Evolutionary conservation across 2,888 invertebrate species (phyloP), one percentile per base, ranked within the genome.

Genomic region (Apamea anceps): DNA sequence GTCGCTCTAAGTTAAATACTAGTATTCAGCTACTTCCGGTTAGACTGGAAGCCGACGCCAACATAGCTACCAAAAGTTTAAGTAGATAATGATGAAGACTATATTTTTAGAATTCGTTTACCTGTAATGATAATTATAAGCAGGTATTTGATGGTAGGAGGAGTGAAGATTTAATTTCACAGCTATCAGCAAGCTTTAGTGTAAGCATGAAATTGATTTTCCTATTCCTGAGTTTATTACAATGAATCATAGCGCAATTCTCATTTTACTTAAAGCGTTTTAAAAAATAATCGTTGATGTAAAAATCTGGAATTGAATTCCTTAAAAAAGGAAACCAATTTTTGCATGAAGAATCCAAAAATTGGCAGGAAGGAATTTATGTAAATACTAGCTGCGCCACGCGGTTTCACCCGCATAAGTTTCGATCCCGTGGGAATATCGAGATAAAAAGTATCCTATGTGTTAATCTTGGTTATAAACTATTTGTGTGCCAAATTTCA

Each of bases 181-280:
- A 70, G 79, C 37, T 70, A 68, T 84, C 79, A 84, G 18, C 21
- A 21, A 45, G 5, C 28, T 48, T 15, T 28, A 60, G 12, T 21
- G 62, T 79, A 18, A 63, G 45, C 54, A n/a, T 68, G 84, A 79
- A 84, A 81, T 84, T 70, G n/a, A 68, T 80, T 25, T 67, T 37
- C 7, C 25, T 70, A 48, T n/a, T 57, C 21, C 28, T 32, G 48
- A 42, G 21, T 60, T 25, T 21, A 4, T 48, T 48, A 84, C 25
- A 68, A n/a, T 54, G 32, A 37, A 15, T n/a, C 15, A 48, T 25
- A n/a, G 28, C n/a, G 62, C 12, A 54, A 57, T 65, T 57, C 8
- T 4, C 54, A 48, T 62, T 62, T 79, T 25, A 0, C 15, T 8
- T 1, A 28, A 0, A 21, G 4, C 25, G 6, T 18, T 5, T 25